A percentile compares a stretch with the other conserved stretches of the same genome.
These are phyloP conservation scores for Eueremaeus valkanovi DNA, from an alignment of 2,888 invertebrate species.

Conservation along the genomic window DNA sequence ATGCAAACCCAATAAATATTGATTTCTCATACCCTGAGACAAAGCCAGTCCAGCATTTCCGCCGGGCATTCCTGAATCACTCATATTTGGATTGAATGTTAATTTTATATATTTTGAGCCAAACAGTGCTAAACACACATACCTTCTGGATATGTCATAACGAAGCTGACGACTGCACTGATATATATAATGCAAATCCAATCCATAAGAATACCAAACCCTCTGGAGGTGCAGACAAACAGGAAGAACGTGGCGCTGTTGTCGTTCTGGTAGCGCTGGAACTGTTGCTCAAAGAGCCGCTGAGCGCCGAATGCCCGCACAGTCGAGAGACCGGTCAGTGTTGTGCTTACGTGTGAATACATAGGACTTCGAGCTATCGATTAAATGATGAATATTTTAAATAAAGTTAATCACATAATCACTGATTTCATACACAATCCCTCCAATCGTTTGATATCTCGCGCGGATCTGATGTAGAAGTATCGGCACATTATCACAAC, in stretches of 20 bases:
- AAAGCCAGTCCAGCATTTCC: slow-evolving; percentile 69
- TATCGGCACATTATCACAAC: slow-evolving; percentile 53
- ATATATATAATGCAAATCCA: slow-evolving; percentile 40
- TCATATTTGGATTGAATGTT: no score
- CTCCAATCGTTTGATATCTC: slow-evolving; percentile 57
- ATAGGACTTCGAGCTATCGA: slow-evolving; percentile 48
- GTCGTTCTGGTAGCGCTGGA: slow-evolving; percentile 58
- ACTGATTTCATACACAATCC: slow-evolving; percentile 50
- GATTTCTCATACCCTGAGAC: slow-evolving; percentile 56
- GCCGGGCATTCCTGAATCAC: slow-evolving; percentile 51
- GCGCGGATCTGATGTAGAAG: slow-evolving; percentile 55
- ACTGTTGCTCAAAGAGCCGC: slow-evolving; percentile 61
- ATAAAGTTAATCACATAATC: not conserved
- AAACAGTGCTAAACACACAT: not conserved
- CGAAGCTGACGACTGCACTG: slow-evolving; percentile 34
- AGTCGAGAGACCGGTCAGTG: slow-evolving; percentile 47
- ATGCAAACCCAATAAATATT: slow-evolving; percentile 67
- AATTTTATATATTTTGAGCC: not conserved
- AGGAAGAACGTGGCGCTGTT: slow-evolving; percentile 88
- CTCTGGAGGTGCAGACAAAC: slow-evolving; percentile 80
- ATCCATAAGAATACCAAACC: slow-evolving; percentile 68
- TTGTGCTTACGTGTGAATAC: slow-evolving; percentile 48
- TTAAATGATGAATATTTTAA: not conserved
- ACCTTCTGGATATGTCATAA: slow-evolving; percentile 21
- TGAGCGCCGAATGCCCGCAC: slow-evolving; percentile 65